Evolutionary conservation across 2,797 vertebrate species (phyloP), one percentile per base, ranked within the genome.

Genomic region (Sebastes hopkinsi): DNA sequence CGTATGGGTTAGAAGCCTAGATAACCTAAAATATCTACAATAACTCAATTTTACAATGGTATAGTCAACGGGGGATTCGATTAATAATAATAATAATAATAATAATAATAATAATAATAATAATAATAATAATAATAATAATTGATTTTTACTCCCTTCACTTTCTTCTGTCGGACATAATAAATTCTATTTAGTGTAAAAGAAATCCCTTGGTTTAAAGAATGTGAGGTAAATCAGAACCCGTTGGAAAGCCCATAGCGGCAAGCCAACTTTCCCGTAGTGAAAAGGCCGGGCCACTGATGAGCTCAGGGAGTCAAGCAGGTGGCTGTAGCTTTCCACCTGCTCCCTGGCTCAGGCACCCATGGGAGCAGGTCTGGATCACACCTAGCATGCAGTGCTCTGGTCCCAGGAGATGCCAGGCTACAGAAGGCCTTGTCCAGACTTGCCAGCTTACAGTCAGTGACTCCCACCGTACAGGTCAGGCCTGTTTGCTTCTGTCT

Each of bases 391-490:
- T 68, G 75, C 75, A 75, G 83, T 3, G 13, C 74, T 60, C 29
- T 12, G 22, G 72, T 71, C 91, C 74, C 88, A 18, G 84, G 89
- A 88, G 89, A 92, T 30, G 56, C 76, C 62, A 72, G 78, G 69
- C 67, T 61, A 68, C 38, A 7, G 86, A 38, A 83, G 88, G 78
- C 89, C 94, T 84, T 95, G 96, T 95, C 90, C 87, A 88, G 93
- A 90, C 96, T 96, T 93, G 95, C 88, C 93, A 84, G 74, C 68
- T 83, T 92, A 82, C 82, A 89, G 86, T 77, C 64, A 20, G 3
- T 75, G 93, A 88, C 89, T 96, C 91, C 93, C 91, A 54, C 82
- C 75, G 81, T 94, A 90, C 90, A 91, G 88, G 95, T 88, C 81
- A 83, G 93, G 89, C 93, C 80, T 91, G 92, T 94, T 96, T 96